Evolutionary conservation across 2,888 invertebrate species (phyloP), one percentile per base, ranked within the genome.

Genomic region (Eulithis testata): DNA sequence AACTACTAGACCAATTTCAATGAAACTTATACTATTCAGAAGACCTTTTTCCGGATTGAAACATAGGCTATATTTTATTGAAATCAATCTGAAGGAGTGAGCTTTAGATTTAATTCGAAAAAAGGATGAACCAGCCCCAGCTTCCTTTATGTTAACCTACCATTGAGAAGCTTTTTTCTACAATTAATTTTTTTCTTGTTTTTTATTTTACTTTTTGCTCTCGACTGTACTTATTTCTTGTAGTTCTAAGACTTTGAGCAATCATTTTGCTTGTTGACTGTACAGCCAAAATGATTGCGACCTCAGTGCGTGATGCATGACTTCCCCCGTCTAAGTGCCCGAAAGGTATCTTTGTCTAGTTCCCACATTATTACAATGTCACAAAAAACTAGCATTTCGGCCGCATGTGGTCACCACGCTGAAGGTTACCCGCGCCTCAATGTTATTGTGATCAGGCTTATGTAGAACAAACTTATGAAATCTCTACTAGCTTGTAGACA

Each of bases 321-420:
- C 85, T 85, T 82, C 82, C 84, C 81, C 76, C 77, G 81, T 81
- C 80, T 79, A 63, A 68, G 60, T 63, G 58, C 61, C 69, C 76
- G 82, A 83, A 84, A 84, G 82, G 81, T 82, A 78, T 69, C 66
- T 69, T 69, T 74, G 73, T 73, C 73, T 80, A 82, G 89, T 91
- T 92, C 91, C 91, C 92, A 91, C 91, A 91, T 85, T 82, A 83
- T 79, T 78, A 84, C 89, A 88, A 88, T 89, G 90, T 84, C 86
- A 85, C 80, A 85, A 85, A 86, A 87, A 85, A 86, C 80, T 72
- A 79, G 82, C 84, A 85, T 87, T 89, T 90, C 81, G 88, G 83
- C 85, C 83, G 88, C 92, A 91, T 92, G 87, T 91, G 92, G 88
- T 85, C 82, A 84, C 85, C 89, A 86, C 73, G 74, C 90, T 3